A percentile compares a stretch with the other conserved stretches of the same genome.
phyloP scores from a whole-genome alignment of 2,113 vertebrate genomes.

The Chrysochloris asiatica region DNA sequence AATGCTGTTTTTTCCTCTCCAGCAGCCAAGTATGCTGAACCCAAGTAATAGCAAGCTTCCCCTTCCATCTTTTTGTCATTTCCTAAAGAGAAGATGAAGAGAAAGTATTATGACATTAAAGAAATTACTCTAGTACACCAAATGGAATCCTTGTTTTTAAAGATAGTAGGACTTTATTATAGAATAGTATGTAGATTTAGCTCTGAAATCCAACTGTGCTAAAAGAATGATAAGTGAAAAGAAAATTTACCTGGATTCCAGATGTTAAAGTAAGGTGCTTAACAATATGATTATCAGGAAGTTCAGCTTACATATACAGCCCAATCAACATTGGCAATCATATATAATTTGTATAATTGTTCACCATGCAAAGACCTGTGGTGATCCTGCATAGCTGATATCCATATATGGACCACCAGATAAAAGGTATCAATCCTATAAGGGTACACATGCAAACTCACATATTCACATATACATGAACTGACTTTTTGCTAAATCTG shows the following conservation, averaged over 20 bases:
- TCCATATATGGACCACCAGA: not conserved
- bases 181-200: not conserved
- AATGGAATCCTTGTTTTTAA: not conserved
- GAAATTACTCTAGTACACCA: not conserved
- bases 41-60: conserved; percentile 87
- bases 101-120: conserved; percentile 7
- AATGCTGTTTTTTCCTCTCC: conserved; percentile 84
- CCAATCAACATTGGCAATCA: not conserved
- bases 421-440: not conserved
- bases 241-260: not conserved
- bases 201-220: not conserved
- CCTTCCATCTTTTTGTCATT: conserved; percentile 84
- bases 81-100: conserved; percentile 77
- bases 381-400: not conserved
- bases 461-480: not conserved
- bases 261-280: not conserved
- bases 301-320: not conserved
- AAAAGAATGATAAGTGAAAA: not conserved
- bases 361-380: not conserved
- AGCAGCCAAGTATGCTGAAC: conserved; percentile 84
- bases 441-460: not conserved
- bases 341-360: not conserved
- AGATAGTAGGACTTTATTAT: not conserved
- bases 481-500: not conserved
- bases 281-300: not conserved